Conservation (phyloP, 2,113 vertebrate species). For the Neodon shergylaensis region DNA sequence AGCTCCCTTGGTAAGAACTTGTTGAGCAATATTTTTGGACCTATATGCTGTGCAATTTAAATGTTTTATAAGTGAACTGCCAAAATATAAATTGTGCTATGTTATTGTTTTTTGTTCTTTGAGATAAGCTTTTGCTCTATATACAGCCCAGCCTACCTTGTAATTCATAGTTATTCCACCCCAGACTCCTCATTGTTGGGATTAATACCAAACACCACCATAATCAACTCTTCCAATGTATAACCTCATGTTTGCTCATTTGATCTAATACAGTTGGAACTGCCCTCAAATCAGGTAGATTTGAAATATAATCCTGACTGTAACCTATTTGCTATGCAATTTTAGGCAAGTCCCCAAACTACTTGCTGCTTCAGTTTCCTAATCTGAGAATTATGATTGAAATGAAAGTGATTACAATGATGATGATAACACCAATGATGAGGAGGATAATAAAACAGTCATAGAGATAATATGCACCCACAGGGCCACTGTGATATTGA, state of each 20-base stretch:
- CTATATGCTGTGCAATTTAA: background rate
- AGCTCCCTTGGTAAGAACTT: background rate
- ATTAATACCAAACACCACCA: background rate
- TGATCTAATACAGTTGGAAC: background rate
- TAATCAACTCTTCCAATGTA: background rate
- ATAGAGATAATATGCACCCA: background rate
- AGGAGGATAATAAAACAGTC: background rate
- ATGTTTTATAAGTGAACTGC: background rate
- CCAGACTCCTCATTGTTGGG: background rate
- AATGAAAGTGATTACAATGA: constrained; percentile 40
- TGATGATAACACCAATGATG: background rate
- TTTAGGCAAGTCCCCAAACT: background rate
- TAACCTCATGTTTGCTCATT: background rate
- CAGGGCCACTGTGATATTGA: background rate
- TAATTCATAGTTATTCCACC: background rate
- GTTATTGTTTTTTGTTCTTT: background rate
- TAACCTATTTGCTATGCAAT: background rate
- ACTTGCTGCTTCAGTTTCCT: constrained; percentile 19
- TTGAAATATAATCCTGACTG: background rate
- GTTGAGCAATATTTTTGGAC: background rate
- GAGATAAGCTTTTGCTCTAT: background rate
- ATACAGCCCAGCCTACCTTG: no score
- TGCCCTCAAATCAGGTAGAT: background rate
- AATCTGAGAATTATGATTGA: constrained; percentile 53
- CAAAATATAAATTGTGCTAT: background rate